phyloP scores from a whole-genome alignment of 2,888 invertebrate genomes.

The Drosophila nigricruria region DNA sequence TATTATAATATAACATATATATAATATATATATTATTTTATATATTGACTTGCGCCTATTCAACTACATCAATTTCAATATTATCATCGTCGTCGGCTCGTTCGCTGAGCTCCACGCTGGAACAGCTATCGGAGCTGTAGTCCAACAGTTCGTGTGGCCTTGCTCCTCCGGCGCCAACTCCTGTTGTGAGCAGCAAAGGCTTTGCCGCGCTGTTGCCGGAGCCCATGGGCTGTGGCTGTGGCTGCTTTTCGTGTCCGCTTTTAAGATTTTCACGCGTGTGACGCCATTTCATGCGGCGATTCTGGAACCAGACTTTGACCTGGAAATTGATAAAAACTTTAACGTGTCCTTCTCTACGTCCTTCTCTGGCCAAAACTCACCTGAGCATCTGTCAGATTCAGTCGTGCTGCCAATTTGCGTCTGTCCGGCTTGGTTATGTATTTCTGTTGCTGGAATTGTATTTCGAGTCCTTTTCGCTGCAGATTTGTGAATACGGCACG shows the following conservation, averaged over 20 bases:
- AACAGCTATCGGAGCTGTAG: slow-evolving; percentile 78
- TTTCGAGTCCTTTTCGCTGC: slow-evolving; percentile 96
- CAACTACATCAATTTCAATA: slow-evolving; percentile 84
- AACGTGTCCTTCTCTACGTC: too few species aligned
- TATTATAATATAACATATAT: not conserved
- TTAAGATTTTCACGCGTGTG: slow-evolving; percentile 89
- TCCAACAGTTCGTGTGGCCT: slow-evolving; percentile 47
- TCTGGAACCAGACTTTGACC: slow-evolving; percentile 98
- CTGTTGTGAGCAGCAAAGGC: slow-evolving; percentile 15
- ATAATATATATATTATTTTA: not conserved
- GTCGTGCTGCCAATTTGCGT: slow-evolving; percentile 94
- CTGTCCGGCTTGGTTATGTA: slow-evolving; percentile 98
- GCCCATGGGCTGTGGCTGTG: slow-evolving; percentile 37
- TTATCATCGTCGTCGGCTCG: slow-evolving; percentile 76
- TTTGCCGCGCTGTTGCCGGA: slow-evolving; percentile 11
- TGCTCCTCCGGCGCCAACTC: not conserved
- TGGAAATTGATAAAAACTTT: slow-evolving; percentile 70
- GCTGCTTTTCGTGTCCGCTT: slow-evolving; percentile 84
- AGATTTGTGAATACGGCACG: slow-evolving; percentile 97
- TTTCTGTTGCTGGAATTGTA: slow-evolving; percentile 96
- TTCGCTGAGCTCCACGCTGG: slow-evolving; percentile 78
- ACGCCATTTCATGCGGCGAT: slow-evolving; percentile 94
- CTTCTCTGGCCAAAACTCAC: slow-evolving; percentile 84
- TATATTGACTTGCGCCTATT: slow-evolving; percentile 47
- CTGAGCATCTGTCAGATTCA: slow-evolving; percentile 97